These are phyloP conservation scores for Parotia lawesii DNA, from an alignment of 2,113 vertebrate species.

Conservation along the genomic window DNA sequence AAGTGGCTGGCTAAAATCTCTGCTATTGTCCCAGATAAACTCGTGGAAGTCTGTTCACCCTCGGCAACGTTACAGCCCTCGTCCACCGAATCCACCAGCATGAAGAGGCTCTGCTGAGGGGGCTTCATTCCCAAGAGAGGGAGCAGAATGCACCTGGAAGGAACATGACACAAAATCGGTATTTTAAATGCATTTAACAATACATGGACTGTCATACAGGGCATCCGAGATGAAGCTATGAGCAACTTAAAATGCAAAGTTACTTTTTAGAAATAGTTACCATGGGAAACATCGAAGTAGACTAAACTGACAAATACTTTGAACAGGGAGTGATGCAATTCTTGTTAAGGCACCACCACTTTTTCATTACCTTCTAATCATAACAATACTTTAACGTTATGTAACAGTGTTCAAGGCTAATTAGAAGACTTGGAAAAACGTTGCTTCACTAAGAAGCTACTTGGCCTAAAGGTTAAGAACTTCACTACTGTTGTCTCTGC, in stretches of 20 bases:
- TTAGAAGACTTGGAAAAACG: background rate
- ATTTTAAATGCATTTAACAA: background rate
- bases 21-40: constrained; percentile 85
- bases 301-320: background rate
- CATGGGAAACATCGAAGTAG: background rate
- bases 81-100: constrained; percentile 91
- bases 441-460: background rate
- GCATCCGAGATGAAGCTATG: background rate
- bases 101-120: constrained; percentile 86
- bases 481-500: background rate
- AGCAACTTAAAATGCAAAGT: background rate
- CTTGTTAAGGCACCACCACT: background rate
- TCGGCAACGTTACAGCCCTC: constrained; percentile 84
- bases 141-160: constrained; percentile 85
- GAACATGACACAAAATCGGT: background rate
- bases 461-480: background rate
- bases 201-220: fast-evolving
- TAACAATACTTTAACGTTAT: background rate
- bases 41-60: constrained; percentile 79
- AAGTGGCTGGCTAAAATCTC: constrained; percentile 93
- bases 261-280: background rate
- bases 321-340: background rate
- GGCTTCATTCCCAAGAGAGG: constrained; percentile 88
- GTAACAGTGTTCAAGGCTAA: background rate
- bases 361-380: background rate